A percentile compares a stretch with the other conserved stretches of the same genome.
phyloP scores from a whole-genome alignment of 30 jellyfish, hydroid and myxozoan species.

The Sanderia malayensis region DNA sequence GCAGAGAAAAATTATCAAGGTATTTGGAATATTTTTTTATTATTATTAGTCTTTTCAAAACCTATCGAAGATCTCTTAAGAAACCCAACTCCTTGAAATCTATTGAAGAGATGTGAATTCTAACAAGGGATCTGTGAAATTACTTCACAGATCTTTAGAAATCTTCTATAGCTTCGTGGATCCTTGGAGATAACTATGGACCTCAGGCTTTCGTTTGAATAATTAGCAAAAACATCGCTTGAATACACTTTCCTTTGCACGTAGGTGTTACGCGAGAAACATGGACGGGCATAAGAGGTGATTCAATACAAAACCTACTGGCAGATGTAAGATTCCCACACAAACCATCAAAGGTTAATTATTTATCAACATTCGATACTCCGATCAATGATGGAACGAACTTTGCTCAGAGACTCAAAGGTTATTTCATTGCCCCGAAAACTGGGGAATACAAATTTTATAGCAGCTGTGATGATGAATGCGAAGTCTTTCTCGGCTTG shows the following conservation, averaged over 20 bases:
- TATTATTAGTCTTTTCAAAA: too few species aligned
- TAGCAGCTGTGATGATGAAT: slow-evolving; percentile 92
- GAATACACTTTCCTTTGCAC: neutral
- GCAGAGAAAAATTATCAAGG: neutral
- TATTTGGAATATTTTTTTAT: too few species aligned
- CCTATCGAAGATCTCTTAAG: too few species aligned
- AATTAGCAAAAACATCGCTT: too few species aligned
- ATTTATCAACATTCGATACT: slow-evolving; percentile 63
- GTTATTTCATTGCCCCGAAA: slow-evolving; percentile 85
- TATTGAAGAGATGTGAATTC: too few species aligned
- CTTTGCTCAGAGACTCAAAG: slow-evolving; percentile 84
- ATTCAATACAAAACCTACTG: slow-evolving; percentile 70
- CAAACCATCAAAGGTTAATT: slow-evolving; percentile 71
- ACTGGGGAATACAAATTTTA: slow-evolving; percentile 84
- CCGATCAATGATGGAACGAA: slow-evolving; percentile 58
- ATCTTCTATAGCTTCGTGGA: too few species aligned
- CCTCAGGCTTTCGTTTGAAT: too few species aligned
- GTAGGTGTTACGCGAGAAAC: slow-evolving; percentile 79
- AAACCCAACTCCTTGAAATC: too few species aligned
- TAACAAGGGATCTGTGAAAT: too few species aligned
- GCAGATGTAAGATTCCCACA: slow-evolving; percentile 98
- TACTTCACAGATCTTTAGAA: too few species aligned
- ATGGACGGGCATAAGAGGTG: slow-evolving; percentile 81
- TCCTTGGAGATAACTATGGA: too few species aligned
- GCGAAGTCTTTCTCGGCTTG: slow-evolving; percentile 91